Conservation (phyloP, 2,113 vertebrate species). For the Egretta garzetta region DNA sequence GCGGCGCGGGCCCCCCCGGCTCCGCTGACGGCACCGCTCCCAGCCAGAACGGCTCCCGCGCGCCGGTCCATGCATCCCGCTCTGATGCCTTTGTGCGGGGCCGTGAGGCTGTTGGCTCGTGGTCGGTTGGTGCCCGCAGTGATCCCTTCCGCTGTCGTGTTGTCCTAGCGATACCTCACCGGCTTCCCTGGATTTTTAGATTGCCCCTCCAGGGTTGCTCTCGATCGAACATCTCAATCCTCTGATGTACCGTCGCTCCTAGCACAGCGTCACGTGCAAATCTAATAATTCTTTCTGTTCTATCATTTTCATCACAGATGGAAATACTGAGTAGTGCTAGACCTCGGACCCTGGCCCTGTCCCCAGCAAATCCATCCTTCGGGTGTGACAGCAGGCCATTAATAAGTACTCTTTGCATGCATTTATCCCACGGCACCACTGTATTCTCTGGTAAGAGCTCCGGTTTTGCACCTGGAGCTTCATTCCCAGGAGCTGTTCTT, state of each 20-base stretch:
- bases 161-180: neutral
- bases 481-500: accelerated
- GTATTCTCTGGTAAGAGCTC: neutral
- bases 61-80: accelerated
- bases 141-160: neutral
- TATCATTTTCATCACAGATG: neutral
- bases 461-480: neutral
- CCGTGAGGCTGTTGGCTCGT: accelerated
- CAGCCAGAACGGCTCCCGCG: accelerated
- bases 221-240: neutral
- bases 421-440: neutral
- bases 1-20: accelerated
- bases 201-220: accelerated
- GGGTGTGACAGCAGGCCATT: neutral
- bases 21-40: accelerated
- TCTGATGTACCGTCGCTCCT: neutral
- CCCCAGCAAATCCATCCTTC: neutral
- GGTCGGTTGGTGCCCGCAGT: accelerated
- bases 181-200: neutral
- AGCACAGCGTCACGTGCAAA: neutral
- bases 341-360: neutral
- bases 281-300: neutral
- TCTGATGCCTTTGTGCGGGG: accelerated
- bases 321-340: neutral
- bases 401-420: neutral